These are phyloP conservation scores for Campylomormyrus numenius DNA, from an alignment of 2,113 vertebrate species.

Conservation along the genomic window DNA sequence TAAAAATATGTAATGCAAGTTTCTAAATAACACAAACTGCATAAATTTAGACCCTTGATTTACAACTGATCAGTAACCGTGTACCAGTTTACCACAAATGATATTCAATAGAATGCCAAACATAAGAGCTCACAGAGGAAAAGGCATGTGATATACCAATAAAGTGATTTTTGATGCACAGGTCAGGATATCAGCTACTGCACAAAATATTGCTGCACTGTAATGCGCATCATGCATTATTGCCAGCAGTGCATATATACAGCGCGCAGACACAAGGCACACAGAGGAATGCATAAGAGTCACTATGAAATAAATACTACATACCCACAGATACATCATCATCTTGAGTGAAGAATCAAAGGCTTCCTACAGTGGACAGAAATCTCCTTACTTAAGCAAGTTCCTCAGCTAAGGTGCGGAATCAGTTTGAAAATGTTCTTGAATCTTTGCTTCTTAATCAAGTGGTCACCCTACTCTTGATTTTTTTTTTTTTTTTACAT, in stretches of 20 bases:
- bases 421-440: slow-evolving; percentile 64
- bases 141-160: neutral
- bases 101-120: neutral
- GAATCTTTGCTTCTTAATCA: slow-evolving; percentile 58
- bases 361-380: slow-evolving; percentile 63
- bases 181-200: neutral
- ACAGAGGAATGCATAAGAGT: slow-evolving; percentile 27
- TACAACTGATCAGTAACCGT: neutral
- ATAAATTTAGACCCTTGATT: neutral
- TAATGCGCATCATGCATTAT: neutral
- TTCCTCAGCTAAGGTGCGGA: slow-evolving; percentile 68
- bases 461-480: slow-evolving; percentile 64
- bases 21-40: neutral
- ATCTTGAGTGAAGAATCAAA: slow-evolving; percentile 72
- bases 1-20: neutral
- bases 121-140: neutral
- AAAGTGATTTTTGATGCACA: neutral
- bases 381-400: slow-evolving; percentile 75
- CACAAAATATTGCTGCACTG: neutral
- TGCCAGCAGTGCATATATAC: slow-evolving; percentile 1
- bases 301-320: slow-evolving; percentile 59
- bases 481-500: slow-evolving; percentile 47
- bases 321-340: slow-evolving; percentile 95
- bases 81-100: neutral
- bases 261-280: neutral